These are phyloP conservation scores for Gymnoscelis rufifasciata DNA, from an alignment of 2,888 invertebrate species.

Conservation along the genomic window DNA sequence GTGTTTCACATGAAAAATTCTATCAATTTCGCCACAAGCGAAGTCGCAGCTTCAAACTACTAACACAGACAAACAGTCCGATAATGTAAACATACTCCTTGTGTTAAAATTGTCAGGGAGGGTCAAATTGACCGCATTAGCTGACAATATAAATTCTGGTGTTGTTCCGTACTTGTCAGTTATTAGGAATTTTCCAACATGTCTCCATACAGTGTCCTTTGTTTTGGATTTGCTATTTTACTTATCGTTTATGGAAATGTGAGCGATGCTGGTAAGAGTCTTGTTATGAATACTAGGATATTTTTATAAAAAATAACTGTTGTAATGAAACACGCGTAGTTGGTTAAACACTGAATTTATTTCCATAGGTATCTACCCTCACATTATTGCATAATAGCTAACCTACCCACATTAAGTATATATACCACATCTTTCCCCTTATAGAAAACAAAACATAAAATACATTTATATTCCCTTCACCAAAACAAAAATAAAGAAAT, in stretches of 20 bases:
- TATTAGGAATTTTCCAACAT: slow-evolving; percentile 25
- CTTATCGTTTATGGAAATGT: slow-evolving; percentile 23
- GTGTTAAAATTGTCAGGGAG: slow-evolving; percentile 24
- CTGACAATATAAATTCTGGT: slow-evolving; percentile 27
- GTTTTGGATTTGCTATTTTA: slow-evolving; percentile 27
- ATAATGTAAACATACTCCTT: slow-evolving; percentile 15
- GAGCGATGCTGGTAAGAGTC: slow-evolving; percentile 34
- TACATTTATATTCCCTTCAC: too few relatives aligned
- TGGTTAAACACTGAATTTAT: too few relatives aligned
- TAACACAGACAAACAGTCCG: neutral
- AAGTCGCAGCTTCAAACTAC: neutral
- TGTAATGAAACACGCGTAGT: neutral
- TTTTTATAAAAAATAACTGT: neutral
- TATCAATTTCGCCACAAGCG: neutral
- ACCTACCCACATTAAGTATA: too few relatives aligned
- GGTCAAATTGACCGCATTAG: slow-evolving; percentile 21
- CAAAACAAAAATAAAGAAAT: too few relatives aligned
- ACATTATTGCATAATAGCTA: too few relatives aligned
- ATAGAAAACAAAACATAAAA: too few relatives aligned
- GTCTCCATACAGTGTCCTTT: slow-evolving; percentile 25
- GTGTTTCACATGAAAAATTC: neutral
- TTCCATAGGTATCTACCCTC: too few relatives aligned
- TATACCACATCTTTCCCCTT: too few relatives aligned
- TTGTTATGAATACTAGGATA: neutral
- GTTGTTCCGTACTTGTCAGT: slow-evolving; percentile 19